Evolutionary conservation across 64 coral and sea anemone species (phyloP), one percentile per base, ranked within the genome.

Genomic region (Acropora yongei): DNA sequence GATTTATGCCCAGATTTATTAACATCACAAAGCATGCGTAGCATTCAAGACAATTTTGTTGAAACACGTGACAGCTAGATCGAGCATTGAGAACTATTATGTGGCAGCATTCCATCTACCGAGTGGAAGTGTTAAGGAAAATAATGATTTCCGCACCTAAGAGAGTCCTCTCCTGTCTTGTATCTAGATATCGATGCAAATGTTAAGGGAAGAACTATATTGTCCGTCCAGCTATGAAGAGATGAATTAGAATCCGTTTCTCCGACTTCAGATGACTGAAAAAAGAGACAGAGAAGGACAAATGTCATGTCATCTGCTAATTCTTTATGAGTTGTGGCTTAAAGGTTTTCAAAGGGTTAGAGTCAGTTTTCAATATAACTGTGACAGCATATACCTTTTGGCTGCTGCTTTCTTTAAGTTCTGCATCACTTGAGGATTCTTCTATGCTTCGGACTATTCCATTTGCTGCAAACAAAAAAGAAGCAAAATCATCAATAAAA

Each of bases 161-260:
- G 68, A 20, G 80, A 91, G 48, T 99, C 97, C 43, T 93, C 94
- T 0, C 97, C 97, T 46, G 95, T 94, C 89, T 99, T 99, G 44
- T 99, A 99, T 93, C 94, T 90, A 20, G 97, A 94, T 41, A 99
- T 86, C 10, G 97, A 99, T 1, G 97, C 97, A 88, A 99, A 90
- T 3, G 94, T 95, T 6, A 99, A 94, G 1, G 97, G 97, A 44
- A 99, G 95, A 19, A 97, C 92, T 65, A 97, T 97, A 45, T 97
- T 97, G 78, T 97, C 88, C 75, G 95, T 88, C 95, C 95, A 97
- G 74, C 92, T 93, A 45, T 97, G 95, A 60, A 97, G 50, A 47
- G 95, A 97, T 0, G 95, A 97, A 71, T 60, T 97, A n/a, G 95
- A 97, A 68, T 90, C 84, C 46, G 95, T 91, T 82, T 97, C 95